These are phyloP conservation scores for Diarsia rubi DNA, from an alignment of 2,888 invertebrate species.

Conservation along the genomic window DNA sequence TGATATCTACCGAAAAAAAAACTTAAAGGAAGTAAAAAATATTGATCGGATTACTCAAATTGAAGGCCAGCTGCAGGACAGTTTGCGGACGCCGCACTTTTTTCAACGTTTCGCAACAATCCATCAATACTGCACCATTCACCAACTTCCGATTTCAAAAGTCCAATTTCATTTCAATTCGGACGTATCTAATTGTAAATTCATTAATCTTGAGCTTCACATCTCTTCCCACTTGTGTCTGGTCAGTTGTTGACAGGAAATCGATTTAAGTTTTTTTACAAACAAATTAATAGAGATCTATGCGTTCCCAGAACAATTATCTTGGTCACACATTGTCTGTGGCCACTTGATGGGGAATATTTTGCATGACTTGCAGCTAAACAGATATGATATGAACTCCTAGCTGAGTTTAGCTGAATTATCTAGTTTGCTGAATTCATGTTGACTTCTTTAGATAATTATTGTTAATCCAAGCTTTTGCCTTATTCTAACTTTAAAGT, in stretches of 20 bases:
- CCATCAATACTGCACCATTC: slow-evolving; percentile 86
- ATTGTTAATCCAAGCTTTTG: not conserved
- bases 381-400: not conserved
- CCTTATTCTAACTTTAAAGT: not conserved
- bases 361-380: slow-evolving; percentile 36
- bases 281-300: slow-evolving; percentile 68
- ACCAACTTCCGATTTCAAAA: slow-evolving; percentile 87
- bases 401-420: no score
- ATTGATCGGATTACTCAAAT: slow-evolving; percentile 87
- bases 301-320: slow-evolving; percentile 58
- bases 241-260: slow-evolving; percentile 91
- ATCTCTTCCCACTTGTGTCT: slow-evolving; percentile 85
- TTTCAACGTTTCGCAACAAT: slow-evolving; percentile 83
- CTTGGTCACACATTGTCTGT: slow-evolving; percentile 36
- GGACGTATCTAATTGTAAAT: slow-evolving; percentile 89
- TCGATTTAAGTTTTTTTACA: slow-evolving; percentile 79
- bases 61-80: slow-evolving; percentile 86
- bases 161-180: slow-evolving; percentile 88
- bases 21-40: slow-evolving; percentile 79
- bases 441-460: not conserved
- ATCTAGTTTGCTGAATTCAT: no score
- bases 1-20: slow-evolving; percentile 52
- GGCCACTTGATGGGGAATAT: slow-evolving; percentile 3
- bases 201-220: slow-evolving; percentile 87
- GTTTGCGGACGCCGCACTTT: slow-evolving; percentile 82